Conservation (phyloP, 2,797 vertebrate genomes). For the Phataginus tetradactyla region DNA sequence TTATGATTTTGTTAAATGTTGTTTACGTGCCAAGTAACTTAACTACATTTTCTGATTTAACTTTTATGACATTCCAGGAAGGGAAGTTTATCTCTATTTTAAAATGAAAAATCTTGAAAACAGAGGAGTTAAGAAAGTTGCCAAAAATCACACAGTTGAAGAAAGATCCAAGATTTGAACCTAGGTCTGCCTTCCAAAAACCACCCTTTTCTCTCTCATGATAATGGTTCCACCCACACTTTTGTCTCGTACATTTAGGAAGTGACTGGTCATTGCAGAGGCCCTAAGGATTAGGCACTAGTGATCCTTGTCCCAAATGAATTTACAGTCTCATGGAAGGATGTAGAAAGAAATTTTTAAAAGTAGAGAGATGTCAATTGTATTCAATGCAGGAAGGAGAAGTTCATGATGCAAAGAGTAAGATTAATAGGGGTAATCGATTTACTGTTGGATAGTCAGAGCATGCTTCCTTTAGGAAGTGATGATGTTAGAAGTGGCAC, state of each 20-base stretch:
- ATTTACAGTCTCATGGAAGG: not conserved
- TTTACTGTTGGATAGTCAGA: not conserved
- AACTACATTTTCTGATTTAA: not conserved
- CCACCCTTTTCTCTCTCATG: too few relatives aligned
- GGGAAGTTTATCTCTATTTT: not conserved
- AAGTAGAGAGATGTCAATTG: not conserved
- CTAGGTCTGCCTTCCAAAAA: not conserved
- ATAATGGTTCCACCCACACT: not conserved
- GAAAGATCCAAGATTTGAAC: not conserved
- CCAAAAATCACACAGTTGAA: not conserved
- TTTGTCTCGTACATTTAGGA: not conserved
- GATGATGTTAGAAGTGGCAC: not conserved
- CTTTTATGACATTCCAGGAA: not conserved
- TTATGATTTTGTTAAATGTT: not conserved
- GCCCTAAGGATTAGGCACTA: not conserved
- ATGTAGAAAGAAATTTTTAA: not conserved
- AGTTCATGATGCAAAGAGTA: not conserved
- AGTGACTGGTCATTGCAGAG: not conserved
- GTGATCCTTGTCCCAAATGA: not conserved
- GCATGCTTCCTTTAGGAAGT: too few relatives aligned
- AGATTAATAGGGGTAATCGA: not conserved
- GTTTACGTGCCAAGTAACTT: not conserved
- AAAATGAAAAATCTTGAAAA: not conserved
- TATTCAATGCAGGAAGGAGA: not conserved
- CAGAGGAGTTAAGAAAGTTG: not conserved